Evolutionary conservation across 2,113 vertebrate species (phyloP).

Genomic region (Thryonomys swinderianus): DNA sequence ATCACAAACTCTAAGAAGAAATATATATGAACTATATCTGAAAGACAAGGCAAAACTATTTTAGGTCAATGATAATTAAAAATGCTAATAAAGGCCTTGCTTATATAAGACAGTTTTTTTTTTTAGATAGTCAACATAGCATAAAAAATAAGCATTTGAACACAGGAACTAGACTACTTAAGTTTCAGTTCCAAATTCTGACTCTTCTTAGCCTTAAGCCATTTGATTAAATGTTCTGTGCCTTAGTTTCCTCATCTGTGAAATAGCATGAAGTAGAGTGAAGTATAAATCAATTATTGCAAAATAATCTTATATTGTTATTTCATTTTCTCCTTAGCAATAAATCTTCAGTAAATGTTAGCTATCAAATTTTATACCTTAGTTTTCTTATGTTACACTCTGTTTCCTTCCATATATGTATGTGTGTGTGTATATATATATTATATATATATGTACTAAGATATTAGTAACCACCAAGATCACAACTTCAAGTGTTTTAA

Average conservation of each 20-base stretch:
- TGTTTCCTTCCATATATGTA: not conserved
- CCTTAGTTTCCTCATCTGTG: not conserved
- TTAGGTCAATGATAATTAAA: not conserved
- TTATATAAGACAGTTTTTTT: not conserved
- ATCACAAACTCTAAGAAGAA: not conserved
- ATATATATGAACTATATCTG: accelerated
- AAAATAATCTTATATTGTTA: not conserved
- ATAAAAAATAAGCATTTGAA: not conserved
- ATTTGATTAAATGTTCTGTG: not conserved
- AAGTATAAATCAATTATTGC: not conserved
- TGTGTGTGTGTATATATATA: too few relatives aligned
- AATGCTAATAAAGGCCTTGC: not conserved
- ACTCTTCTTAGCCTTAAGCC: not conserved
- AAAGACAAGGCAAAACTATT: not conserved
- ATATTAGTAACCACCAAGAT: not conserved
- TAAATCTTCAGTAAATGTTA: not conserved
- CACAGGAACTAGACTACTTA: not conserved
- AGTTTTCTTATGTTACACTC: not conserved
- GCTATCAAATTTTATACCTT: not conserved
- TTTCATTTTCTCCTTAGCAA: not conserved
- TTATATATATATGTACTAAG: not conserved
- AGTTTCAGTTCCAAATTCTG: not conserved
- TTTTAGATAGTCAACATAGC: not conserved
- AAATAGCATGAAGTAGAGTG: not conserved
- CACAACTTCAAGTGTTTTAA: not conserved